A percentile compares a stretch with the other conserved stretches of the same genome.
phyloP scores from a whole-genome alignment of 1,140 invertebrate species.

The Orussus abietinus region DNA sequence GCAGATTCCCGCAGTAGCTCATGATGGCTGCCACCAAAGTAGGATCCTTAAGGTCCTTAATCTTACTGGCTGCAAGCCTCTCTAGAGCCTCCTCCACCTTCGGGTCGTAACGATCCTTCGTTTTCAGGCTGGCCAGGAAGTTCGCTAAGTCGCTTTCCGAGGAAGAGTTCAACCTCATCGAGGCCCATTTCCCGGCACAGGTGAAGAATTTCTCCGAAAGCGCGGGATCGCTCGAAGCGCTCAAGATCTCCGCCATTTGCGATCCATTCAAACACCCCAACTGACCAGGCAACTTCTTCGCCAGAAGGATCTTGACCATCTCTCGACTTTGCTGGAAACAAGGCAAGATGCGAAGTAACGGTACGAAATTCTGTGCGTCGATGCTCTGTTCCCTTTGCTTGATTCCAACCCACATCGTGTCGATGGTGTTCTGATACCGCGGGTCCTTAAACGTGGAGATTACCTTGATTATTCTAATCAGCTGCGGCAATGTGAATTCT shows the following conservation, averaged over 20 bases:
- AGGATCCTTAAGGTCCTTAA: constrained; percentile 53
- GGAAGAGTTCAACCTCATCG: constrained; percentile 60
- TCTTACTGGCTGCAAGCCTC: constrained; percentile 60
- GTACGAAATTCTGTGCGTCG: constrained; percentile 56
- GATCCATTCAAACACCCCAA: constrained; percentile 58
- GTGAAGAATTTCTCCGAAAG: constrained; percentile 42
- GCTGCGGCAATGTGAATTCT: constrained; percentile 59
- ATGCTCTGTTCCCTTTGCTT: constrained; percentile 59
- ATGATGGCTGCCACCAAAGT: constrained; percentile 59
- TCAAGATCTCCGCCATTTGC: constrained; percentile 59
- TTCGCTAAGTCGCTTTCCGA: constrained; percentile 59
- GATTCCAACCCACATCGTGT: constrained; percentile 69
- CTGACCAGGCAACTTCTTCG: constrained; percentile 57
- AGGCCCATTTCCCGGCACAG: constrained; percentile 58
- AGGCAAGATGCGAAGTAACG: constrained; percentile 58
- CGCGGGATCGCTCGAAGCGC: constrained; percentile 29
- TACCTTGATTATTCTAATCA: constrained; percentile 57
- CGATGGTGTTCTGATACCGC: constrained; percentile 54
- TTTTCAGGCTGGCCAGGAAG: constrained; percentile 58
- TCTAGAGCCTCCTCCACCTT: constrained; percentile 59
- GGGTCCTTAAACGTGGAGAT: constrained; percentile 39
- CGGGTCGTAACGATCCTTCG: constrained; percentile 54
- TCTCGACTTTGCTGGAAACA: constrained; percentile 60
- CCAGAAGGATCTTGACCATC: constrained; percentile 61
- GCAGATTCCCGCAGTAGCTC: constrained; percentile 61